Evolutionary conservation across 2,797 vertebrate species (phyloP), one percentile per base, ranked within the genome.

Genomic region (Takifugu ocellatus): DNA sequence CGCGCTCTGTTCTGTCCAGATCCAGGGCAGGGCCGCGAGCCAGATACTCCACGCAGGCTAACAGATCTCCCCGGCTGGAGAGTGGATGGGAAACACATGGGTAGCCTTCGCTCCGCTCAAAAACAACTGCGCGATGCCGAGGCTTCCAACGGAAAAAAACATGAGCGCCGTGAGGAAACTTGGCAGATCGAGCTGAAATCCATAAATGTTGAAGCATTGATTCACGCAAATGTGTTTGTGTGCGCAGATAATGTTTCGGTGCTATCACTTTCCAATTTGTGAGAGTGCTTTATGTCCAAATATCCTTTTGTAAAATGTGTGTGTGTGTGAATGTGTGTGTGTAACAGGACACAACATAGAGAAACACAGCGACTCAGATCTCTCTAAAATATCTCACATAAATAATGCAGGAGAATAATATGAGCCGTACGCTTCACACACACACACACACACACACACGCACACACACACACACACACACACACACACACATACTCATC

Each of bases 11-110:
- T 70, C 72, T 81, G n/a, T 46, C 17, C 44, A 17, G 44, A n/a
- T 46, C 69, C 68, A 31, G 70, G 69, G 16, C 54, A 58, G 58
- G 77, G 83, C 82, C 67, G 73, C 66, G 64, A 67, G 73, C 81
- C 82, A 85, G 81, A 79, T 61, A 49, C 74, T 84, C 69, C 64
- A 60, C 43, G 57, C 70, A 61, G 79, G 59, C 83, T 55, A 72
- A 80, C 60, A 45, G 74, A 88, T 84, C 84, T 82, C 78, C 75
- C 72, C 66, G 81, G 78, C 84, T 81, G 70, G 70, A 69, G 59
- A 74, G 79, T 68, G 82, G 84, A 90, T 87, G 84, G 82, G 79
- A 90, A 91, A 88, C 88, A 90, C 86, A 90, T 88, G 85, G 83
- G 79, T 76, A 81, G 84, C 71, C 71, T 77, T 71, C 73, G 72